Conservation (phyloP, 2,113 vertebrate species). For the Hemiprocne comata region DNA sequence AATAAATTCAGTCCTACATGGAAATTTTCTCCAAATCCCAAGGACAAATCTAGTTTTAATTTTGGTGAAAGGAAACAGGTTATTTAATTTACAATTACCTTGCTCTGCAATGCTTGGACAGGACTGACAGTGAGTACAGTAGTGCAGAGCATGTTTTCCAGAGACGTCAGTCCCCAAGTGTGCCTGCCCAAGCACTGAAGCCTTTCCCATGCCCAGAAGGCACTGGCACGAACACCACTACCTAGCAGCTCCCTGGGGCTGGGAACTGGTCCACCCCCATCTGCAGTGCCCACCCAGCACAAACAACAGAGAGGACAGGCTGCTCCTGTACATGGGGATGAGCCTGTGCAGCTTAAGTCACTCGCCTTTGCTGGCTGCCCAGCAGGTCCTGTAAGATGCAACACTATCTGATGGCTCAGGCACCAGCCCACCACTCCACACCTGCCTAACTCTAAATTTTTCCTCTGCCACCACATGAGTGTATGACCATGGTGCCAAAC, state of each 20-base stretch:
- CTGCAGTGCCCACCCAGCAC: too few relatives aligned
- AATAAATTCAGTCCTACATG: background rate
- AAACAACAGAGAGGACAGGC: background rate
- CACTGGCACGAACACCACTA: rapidly evolving
- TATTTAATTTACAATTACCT: background rate
- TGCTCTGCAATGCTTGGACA: background rate
- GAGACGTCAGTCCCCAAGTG: background rate
- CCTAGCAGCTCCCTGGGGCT: background rate
- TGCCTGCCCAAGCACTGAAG: background rate
- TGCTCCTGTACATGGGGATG: background rate
- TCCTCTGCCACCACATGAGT: rapidly evolving
- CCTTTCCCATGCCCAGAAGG: background rate
- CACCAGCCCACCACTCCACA: background rate
- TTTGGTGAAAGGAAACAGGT: background rate
- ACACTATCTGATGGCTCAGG: background rate
- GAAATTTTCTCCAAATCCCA: background rate
- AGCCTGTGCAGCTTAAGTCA: background rate
- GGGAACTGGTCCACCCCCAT: background rate
- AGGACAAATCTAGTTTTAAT: background rate
- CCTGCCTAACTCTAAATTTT: background rate
- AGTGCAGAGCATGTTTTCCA: background rate
- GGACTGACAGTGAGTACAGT: rapidly evolving
- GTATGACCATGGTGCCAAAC: background rate
- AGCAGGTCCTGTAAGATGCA: background rate
- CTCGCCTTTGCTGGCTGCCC: background rate